Evolutionary conservation across 2,888 invertebrate species (phyloP).

Genomic region (Meteorus colon): DNA sequence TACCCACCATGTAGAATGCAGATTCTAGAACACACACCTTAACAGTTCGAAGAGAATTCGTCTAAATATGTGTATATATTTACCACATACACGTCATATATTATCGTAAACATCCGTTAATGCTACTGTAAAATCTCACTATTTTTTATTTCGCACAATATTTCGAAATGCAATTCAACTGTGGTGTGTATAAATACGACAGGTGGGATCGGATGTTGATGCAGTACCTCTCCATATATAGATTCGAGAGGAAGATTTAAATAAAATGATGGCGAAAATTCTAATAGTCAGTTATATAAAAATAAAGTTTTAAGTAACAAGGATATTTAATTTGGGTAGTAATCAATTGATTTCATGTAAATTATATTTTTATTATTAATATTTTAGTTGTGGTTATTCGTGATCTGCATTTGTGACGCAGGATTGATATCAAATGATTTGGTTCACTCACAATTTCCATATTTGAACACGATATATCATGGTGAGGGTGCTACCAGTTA

Average conservation of each 20-base stretch:
- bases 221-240: conserved; percentile 43
- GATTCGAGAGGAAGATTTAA: conserved; percentile 20
- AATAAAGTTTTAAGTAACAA: not conserved
- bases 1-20: conserved; percentile 46
- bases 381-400: conserved; percentile 58
- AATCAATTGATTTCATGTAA: not conserved
- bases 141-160: conserved; percentile 57
- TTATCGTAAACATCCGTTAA: conserved; percentile 63
- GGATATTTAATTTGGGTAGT: not conserved
- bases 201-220: not conserved
- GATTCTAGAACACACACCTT: not conserved
- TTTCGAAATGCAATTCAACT: conserved; percentile 56
- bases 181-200: conserved; percentile 31
- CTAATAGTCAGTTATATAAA: conserved; percentile 45
- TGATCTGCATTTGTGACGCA: conserved; percentile 55
- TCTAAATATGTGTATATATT: not conserved
- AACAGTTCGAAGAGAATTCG: not conserved
- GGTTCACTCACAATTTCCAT: conserved; percentile 55
- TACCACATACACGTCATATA: conserved; percentile 48
- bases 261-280: conserved; percentile 42
- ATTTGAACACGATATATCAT: conserved; percentile 62
- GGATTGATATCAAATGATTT: conserved; percentile 58
- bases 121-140: conserved; percentile 40
- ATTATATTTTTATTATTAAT: not conserved
- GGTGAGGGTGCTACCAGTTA: conserved; percentile 68